Evolutionary conservation across 92 coral and sea anemone species (phyloP).

Genomic region (Nematostella vectensis): DNA sequence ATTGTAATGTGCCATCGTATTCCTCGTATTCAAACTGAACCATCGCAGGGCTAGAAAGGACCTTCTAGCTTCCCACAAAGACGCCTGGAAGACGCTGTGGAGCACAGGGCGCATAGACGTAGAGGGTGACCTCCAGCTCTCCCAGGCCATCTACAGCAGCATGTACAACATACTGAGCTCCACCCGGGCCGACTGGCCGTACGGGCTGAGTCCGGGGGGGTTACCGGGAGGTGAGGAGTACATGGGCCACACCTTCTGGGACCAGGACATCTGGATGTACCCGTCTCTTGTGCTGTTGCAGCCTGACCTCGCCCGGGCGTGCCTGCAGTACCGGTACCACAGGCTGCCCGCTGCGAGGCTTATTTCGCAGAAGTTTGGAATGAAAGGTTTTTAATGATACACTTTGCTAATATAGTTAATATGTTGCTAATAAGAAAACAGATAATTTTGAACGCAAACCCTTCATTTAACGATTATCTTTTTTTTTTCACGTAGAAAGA

Average conservation of each 20-base stretch:
- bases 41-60: slow-evolving; percentile 33
- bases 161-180: slow-evolving; percentile 82
- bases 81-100: slow-evolving; percentile 70
- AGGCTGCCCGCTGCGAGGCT: slow-evolving; percentile 70
- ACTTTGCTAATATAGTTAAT: too few species aligned
- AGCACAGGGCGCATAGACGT: slow-evolving; percentile 57
- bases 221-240: slow-evolving; percentile 78
- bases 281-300: slow-evolving; percentile 65
- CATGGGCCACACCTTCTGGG: slow-evolving; percentile 93
- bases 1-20: too few species aligned
- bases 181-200: slow-evolving; percentile 77
- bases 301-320: slow-evolving; percentile 64
- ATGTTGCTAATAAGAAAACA: too few species aligned
- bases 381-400: slow-evolving; percentile 44
- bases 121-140: slow-evolving; percentile 63
- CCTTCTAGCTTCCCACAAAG: slow-evolving; percentile 55
- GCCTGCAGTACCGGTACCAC: slow-evolving; percentile 57
- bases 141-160: slow-evolving; percentile 70
- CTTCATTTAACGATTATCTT: too few species aligned
- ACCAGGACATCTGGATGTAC: slow-evolving; percentile 88
- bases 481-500: too few species aligned
- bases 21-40: too few species aligned
- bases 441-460: too few species aligned
- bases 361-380: slow-evolving; percentile 54
- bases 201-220: slow-evolving; percentile 83